These are phyloP conservation scores for Melanotaenia maccullochi DNA, from an alignment of 2,797 vertebrate species.

Conservation along the genomic window DNA sequence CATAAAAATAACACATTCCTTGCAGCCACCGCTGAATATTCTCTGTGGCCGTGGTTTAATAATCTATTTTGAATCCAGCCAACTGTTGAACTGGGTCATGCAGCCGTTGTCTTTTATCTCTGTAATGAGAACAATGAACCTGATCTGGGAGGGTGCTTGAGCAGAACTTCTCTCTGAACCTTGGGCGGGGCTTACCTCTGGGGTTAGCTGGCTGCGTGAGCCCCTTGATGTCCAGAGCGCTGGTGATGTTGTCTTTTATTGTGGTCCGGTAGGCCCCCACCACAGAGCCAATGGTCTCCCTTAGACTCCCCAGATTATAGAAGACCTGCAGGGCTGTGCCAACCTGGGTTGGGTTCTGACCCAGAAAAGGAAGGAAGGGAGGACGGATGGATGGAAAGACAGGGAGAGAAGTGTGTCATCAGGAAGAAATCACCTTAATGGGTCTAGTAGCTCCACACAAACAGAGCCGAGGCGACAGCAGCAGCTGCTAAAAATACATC, in stretches of 20 bases:
- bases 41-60: conserved; percentile 47
- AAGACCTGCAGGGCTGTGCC: conserved; percentile 98
- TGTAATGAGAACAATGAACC: conserved; percentile 27
- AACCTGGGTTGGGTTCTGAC: conserved; percentile 95
- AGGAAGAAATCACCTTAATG: conserved; percentile 27
- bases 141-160: background rate
- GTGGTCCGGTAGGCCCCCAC: conserved; percentile 88
- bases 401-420: background rate
- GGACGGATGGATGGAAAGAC: no score
- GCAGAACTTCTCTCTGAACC: background rate
- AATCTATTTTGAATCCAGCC: conserved; percentile 46
- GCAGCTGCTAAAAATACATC: conserved; percentile 36
- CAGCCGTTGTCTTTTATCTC: conserved; percentile 16
- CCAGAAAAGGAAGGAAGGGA: conserved; percentile 12
- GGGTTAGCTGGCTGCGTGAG: conserved; percentile 87
- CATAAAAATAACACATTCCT: conserved; percentile 11
- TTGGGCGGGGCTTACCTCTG: conserved; percentile 81
- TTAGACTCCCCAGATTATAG: conserved; percentile 92
- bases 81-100: conserved; percentile 38
- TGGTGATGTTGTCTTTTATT: conserved; percentile 89
- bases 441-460: conserved; percentile 22
- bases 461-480: conserved; percentile 19
- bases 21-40: conserved; percentile 24
- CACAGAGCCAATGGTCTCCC: conserved; percentile 87
- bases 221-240: conserved; percentile 92